Conservation (phyloP, 2,888 invertebrate genomes). For the Drosophila ustulata region DNA sequence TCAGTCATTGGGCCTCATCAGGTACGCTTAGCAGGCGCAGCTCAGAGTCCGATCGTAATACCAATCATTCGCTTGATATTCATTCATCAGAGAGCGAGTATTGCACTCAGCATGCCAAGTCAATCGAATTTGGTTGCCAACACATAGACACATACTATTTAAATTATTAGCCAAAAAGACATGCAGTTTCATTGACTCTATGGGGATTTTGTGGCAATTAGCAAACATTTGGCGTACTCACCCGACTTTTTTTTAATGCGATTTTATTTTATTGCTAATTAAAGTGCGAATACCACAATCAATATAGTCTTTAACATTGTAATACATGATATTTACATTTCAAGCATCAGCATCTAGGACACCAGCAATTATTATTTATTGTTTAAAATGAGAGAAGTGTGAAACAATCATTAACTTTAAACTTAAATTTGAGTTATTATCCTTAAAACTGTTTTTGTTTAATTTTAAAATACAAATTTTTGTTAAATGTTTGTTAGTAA, state of each 20-base stretch:
- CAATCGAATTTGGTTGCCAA: background rate
- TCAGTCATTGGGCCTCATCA: conserved; percentile 16
- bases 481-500: no score
- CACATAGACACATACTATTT: background rate
- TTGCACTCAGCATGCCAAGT: conserved; percentile 59
- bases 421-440: no score
- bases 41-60: conserved; percentile 23
- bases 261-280: conserved; percentile 63
- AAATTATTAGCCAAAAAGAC: conserved; percentile 55
- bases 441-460: no score
- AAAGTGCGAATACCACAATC: conserved; percentile 37
- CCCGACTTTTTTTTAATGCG: conserved; percentile 52
- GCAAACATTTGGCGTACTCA: conserved; percentile 52
- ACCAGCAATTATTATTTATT: no score
- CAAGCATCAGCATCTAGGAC: no score
- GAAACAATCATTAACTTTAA: no score
- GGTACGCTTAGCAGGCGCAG: conserved; percentile 16
- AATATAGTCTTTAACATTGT: conserved; percentile 1
- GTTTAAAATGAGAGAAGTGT: no score
- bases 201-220: conserved; percentile 40
- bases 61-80: conserved; percentile 19
- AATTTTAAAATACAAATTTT: no score
- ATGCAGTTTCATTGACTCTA: conserved; percentile 26
- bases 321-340: background rate
- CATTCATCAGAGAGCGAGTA: conserved; percentile 39